phyloP scores from a whole-genome alignment of 2,113 vertebrate genomes.

The Tretioscincus oriximinensis region DNA sequence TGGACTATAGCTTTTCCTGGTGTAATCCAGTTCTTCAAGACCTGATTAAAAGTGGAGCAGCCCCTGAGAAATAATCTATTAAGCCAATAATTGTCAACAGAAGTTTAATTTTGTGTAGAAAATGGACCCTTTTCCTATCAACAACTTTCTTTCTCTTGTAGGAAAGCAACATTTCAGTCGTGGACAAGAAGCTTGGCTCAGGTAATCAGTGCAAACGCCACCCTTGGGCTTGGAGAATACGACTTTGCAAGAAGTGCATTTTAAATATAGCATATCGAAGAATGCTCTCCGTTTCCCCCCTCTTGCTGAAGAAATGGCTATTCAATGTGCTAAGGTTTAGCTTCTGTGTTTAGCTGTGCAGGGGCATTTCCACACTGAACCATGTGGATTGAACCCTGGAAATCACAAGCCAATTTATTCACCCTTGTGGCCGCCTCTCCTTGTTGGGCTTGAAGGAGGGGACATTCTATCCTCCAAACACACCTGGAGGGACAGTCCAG shows the following conservation, averaged over 20 bases:
- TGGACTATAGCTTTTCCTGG: too few relatives aligned
- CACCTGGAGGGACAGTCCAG: too few relatives aligned
- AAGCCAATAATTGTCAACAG: not conserved
- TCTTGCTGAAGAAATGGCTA: not conserved
- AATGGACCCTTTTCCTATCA: not conserved
- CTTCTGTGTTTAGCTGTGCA: too few relatives aligned
- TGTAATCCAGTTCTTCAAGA: too few relatives aligned
- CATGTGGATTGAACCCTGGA: too few relatives aligned
- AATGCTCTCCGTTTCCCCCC: not conserved
- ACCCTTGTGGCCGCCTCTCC: too few relatives aligned
- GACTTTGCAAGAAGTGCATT: not conserved
- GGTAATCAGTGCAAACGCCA: not conserved
- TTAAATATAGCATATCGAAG: not conserved
- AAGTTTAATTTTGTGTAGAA: not conserved
- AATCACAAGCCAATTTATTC: too few relatives aligned
- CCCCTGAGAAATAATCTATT: not conserved
- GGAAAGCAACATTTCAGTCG: slow-evolving; percentile 7
- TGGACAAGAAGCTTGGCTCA: slow-evolving; percentile 8
- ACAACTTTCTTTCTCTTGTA: not conserved
- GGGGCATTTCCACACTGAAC: too few relatives aligned
- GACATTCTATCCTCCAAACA: too few relatives aligned
- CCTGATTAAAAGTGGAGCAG: too few relatives aligned
- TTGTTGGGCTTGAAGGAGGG: too few relatives aligned
- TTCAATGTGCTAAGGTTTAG: not conserved
- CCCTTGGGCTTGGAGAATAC: not conserved